Conservation (phyloP, 2,797 vertebrate genomes). For the Coracias cyanogaster region DNA sequence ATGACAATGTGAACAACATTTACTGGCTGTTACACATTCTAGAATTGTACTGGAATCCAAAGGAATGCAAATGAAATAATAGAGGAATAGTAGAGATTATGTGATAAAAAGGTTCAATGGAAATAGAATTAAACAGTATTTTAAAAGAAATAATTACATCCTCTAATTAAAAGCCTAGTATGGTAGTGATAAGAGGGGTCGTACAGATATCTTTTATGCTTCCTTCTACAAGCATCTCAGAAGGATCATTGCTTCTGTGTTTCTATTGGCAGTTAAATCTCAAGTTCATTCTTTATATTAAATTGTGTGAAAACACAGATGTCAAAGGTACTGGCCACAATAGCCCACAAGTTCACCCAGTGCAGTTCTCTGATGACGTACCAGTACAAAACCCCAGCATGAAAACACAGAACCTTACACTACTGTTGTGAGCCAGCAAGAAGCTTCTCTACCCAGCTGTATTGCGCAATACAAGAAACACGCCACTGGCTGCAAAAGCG, state of each 20-base stretch:
- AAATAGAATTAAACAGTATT: background rate
- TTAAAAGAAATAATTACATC: background rate
- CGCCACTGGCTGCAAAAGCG: background rate
- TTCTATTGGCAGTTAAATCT: background rate
- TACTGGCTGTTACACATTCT: background rate
- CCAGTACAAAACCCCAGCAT: background rate
- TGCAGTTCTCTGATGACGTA: background rate
- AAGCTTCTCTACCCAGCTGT: background rate
- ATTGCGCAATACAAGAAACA: background rate
- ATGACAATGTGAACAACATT: background rate
- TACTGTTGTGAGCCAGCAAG: background rate
- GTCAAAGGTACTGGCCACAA: background rate
- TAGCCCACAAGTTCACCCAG: background rate
- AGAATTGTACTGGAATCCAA: background rate
- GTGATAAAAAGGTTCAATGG: background rate
- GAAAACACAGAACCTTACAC: background rate
- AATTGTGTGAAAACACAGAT: background rate
- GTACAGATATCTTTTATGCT: background rate
- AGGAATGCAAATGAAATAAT: background rate
- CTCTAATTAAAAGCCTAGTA: background rate
- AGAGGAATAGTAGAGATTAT: background rate
- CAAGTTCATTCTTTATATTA: background rate
- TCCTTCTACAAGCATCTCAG: background rate
- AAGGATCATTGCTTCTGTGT: background rate
- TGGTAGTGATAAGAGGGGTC: background rate